These are phyloP conservation scores for Poeciliopsis turrubarensis DNA, from an alignment of 2,113 vertebrate genomes.

Conservation along the genomic window DNA sequence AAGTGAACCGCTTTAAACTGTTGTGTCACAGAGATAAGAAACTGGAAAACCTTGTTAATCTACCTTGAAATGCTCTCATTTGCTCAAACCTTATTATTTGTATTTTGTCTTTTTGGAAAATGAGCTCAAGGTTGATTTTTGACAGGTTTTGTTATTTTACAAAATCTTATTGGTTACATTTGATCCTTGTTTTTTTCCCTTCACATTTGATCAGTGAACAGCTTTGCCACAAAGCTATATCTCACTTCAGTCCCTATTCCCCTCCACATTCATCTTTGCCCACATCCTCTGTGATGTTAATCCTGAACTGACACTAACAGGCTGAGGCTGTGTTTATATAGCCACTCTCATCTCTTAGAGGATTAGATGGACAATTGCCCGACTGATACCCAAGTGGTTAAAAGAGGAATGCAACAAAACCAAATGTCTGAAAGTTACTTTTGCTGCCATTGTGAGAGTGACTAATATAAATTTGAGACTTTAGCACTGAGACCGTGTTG, in stretches of 20 bases:
- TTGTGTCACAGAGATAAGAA: background rate
- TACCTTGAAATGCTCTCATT: background rate
- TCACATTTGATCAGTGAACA: constrained; percentile 3
- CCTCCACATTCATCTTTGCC: constrained; percentile 1
- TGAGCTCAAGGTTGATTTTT: constrained; percentile 9
- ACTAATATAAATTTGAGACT: background rate
- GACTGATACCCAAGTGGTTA: constrained; percentile 33
- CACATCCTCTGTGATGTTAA: constrained; percentile 61
- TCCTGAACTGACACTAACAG: constrained; percentile 70
- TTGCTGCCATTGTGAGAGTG: background rate
- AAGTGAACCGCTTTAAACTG: background rate
- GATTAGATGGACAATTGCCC: constrained; percentile 64
- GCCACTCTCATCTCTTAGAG: constrained; percentile 54
- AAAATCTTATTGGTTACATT: constrained; percentile 4
- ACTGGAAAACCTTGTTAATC: background rate
- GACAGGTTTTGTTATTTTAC: constrained; percentile 8
- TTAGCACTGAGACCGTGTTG: constrained; percentile 8
- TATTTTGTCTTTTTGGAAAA: background rate
- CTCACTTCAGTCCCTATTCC: constrained; percentile 28
- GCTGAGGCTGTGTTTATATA: constrained; percentile 51
- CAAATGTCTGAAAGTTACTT: constrained; percentile 22
- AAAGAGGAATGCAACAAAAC: constrained; percentile 49
- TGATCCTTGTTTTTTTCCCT: background rate
- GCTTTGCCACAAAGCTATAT: constrained; percentile 35
- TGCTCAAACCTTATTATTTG: background rate